phyloP scores from a whole-genome alignment of 2,888 invertebrate species.

The Cerceris ruficornis region DNA sequence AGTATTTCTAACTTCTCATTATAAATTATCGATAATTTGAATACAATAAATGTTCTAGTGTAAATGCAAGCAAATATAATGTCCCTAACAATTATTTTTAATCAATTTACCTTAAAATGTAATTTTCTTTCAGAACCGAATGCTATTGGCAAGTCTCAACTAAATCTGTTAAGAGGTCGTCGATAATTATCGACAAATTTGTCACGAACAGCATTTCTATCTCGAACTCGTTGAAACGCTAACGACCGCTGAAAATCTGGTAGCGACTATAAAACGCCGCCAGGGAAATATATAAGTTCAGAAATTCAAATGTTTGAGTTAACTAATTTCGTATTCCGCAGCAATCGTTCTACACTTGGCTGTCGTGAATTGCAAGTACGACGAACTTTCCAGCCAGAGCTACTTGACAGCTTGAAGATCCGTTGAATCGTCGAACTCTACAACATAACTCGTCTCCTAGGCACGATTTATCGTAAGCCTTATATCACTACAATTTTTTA shows the following conservation, averaged over 20 bases:
- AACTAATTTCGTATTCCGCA: slow-evolving; percentile 48
- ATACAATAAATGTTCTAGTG: background rate
- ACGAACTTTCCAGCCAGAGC: slow-evolving; percentile 42
- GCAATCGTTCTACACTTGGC: slow-evolving; percentile 37
- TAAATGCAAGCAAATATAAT: too few species aligned
- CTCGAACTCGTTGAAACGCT: slow-evolving; percentile 10
- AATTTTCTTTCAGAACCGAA: too few species aligned
- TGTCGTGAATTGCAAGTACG: slow-evolving; percentile 38
- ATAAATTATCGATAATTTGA: background rate
- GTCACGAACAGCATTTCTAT: background rate
- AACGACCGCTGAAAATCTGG: slow-evolving; percentile 13
- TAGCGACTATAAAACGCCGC: slow-evolving; percentile 4
- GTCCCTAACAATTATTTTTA: too few species aligned
- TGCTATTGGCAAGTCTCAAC: background rate
- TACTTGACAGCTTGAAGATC: slow-evolving; percentile 28
- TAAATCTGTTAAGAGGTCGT: background rate
- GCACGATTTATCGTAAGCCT: background rate
- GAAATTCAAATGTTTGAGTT: slow-evolving; percentile 52
- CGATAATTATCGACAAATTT: slow-evolving; percentile 2
- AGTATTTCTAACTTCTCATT: too few species aligned
- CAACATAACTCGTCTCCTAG: background rate
- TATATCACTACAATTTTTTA: background rate
- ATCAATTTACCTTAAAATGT: too few species aligned
- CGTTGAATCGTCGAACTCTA: slow-evolving; percentile 7
- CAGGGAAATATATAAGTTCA: slow-evolving; percentile 31